Conservation (phyloP, 2,113 vertebrate species). For the Gymnarchus niloticus region DNA sequence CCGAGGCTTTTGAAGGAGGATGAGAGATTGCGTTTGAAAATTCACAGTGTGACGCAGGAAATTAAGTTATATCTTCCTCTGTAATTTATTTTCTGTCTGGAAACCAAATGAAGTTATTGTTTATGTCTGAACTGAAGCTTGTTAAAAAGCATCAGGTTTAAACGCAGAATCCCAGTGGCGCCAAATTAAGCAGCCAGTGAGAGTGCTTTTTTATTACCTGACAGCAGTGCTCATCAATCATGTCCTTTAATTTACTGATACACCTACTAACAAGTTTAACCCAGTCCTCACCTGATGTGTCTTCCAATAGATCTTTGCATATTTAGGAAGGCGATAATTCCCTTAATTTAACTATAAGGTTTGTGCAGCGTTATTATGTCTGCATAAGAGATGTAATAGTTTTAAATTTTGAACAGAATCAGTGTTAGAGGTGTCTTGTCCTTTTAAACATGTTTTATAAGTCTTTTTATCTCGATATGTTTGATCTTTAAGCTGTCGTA, state of each 20-base stretch:
- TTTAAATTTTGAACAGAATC: background rate
- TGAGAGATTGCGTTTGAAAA: constrained; percentile 60
- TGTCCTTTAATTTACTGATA: constrained; percentile 55
- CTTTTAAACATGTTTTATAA: background rate
- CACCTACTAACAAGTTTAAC: constrained; percentile 60
- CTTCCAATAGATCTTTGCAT: constrained; percentile 26
- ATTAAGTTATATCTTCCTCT: constrained; percentile 68
- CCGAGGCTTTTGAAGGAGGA: constrained; percentile 51
- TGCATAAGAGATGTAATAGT: background rate
- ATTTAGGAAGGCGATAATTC: constrained; percentile 1
- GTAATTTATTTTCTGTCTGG: constrained; percentile 66
- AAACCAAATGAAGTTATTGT: constrained; percentile 73
- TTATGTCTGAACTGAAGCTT: constrained; percentile 62
- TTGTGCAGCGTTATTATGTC: background rate
- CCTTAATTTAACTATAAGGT: background rate
- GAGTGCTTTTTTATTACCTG: constrained; percentile 67
- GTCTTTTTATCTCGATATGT: background rate
- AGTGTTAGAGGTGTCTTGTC: background rate
- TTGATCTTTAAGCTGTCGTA: background rate
- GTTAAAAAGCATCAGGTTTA: constrained; percentile 59
- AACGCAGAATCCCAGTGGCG: constrained; percentile 62
- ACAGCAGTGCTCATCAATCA: constrained; percentile 72
- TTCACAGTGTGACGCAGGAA: constrained; percentile 62
- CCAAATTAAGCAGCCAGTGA: constrained; percentile 66
- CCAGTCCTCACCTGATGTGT: constrained; percentile 35